Conservation (phyloP, 2,797 vertebrate species). For the Thalassophryne amazonica region DNA sequence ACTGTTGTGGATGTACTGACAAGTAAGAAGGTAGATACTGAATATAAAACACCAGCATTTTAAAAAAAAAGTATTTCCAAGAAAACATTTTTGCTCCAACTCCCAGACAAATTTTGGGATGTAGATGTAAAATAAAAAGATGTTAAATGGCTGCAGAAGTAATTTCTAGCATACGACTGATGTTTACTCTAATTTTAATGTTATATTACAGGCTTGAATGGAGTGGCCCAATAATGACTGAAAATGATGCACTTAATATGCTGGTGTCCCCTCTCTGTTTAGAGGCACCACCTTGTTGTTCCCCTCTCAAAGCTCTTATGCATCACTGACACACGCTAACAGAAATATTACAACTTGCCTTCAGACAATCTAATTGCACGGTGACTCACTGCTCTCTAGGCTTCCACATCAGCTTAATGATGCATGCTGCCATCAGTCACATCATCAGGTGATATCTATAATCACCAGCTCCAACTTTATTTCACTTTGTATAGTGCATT, state of each 20-base stretch:
- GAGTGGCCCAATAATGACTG: no score
- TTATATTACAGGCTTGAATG: no score
- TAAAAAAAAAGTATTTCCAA: no score
- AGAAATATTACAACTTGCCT: constrained; percentile 14
- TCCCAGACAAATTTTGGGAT: no score
- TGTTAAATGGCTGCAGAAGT: no score
- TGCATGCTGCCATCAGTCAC: constrained; percentile 13
- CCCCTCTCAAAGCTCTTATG: not conserved
- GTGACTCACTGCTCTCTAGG: constrained; percentile 12
- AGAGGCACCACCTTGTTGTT: not conserved
- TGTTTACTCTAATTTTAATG: no score
- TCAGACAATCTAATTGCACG: constrained; percentile 19
- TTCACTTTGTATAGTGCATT: not conserved
- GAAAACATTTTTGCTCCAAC: no score
- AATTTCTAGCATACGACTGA: no score
- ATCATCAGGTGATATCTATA: constrained; percentile 10
- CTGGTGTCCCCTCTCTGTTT: not conserved
- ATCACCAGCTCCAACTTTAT: not conserved
- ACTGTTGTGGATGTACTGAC: no score
- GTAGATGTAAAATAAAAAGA: no score
- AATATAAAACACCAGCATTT: no score
- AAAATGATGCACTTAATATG: not conserved
- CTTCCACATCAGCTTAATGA: constrained; percentile 12
- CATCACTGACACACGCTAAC: not conserved
- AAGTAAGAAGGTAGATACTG: no score